phyloP scores from a whole-genome alignment of 2,888 invertebrate genomes.

The Drosophila emarginata region DNA sequence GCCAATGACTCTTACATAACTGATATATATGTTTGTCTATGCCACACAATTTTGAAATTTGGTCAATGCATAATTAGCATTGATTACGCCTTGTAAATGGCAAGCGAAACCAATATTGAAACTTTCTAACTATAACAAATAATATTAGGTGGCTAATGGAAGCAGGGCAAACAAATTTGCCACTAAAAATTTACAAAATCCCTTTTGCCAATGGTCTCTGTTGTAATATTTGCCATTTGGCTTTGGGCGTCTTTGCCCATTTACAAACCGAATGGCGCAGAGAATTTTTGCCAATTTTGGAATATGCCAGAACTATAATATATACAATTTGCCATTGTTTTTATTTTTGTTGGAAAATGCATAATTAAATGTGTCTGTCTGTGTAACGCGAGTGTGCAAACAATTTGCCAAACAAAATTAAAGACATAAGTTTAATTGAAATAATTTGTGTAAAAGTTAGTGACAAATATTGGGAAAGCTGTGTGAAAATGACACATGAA shows the following conservation, averaged over 20 bases:
- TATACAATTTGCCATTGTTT: not conserved
- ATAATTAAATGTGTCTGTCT: conserved; percentile 54
- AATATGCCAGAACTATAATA: conserved; percentile 2
- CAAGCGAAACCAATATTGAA: conserved; percentile 62
- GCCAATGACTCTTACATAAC: not conserved
- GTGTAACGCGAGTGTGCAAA: conserved; percentile 46
- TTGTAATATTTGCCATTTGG: conserved; percentile 40
- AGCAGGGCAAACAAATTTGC: conserved; percentile 58
- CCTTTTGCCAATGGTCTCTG: conserved; percentile 22
- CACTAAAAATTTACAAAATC: conserved; percentile 63
- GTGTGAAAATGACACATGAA: not conserved
- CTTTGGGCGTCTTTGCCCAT: conserved; percentile 15
- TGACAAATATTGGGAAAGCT: not conserved
- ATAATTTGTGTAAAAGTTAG: conserved; percentile 7
- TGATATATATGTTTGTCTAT: too few species aligned
- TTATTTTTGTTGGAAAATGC: conserved; percentile 23
- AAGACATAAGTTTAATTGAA: conserved; percentile 55
- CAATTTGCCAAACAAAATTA: conserved; percentile 47
- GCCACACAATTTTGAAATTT: not conserved
- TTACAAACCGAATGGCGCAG: not conserved
- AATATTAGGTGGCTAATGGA: conserved; percentile 49
- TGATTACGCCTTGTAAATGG: not conserved
- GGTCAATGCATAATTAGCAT: conserved; percentile 2
- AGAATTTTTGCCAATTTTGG: not conserved
- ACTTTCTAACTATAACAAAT: conserved; percentile 54